Conservation (phyloP, 2,113 vertebrate genomes). For the Garra rufa region DNA sequence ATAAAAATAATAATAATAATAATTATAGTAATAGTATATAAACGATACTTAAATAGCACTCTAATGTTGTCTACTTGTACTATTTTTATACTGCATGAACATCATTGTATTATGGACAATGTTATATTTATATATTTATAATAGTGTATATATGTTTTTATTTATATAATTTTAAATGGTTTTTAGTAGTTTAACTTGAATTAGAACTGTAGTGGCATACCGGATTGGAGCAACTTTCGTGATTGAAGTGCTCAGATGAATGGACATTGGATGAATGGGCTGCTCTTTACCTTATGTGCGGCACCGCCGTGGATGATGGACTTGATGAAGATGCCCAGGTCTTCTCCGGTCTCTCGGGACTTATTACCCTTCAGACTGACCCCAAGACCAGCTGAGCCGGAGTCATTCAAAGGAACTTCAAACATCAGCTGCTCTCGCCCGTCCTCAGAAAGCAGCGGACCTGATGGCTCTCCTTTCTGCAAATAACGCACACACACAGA, state of each 20-base stretch:
- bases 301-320: conserved; percentile 95
- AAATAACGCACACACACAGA: conserved; percentile 32
- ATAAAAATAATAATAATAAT: too few relatives aligned
- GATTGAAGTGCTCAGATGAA: not conserved
- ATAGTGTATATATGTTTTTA: not conserved
- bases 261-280: too few relatives aligned
- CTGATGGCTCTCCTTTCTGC: conserved; percentile 69
- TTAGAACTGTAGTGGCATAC: not conserved
- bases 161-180: not conserved
- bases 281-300: conserved; percentile 87
- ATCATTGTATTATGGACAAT: not conserved
- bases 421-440: conserved; percentile 89
- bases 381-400: conserved; percentile 92
- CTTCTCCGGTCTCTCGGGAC: conserved; percentile 89
- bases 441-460: conserved; percentile 73
- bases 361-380: conserved; percentile 97
- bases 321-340: conserved; percentile 98
- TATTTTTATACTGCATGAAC: not conserved
- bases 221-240: not conserved
- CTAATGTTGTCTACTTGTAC: not conserved
- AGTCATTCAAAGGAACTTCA: conserved; percentile 92
- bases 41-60: too few relatives aligned
- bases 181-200: not conserved
- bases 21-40: not conserved
- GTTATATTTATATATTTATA: not conserved